These are phyloP conservation scores for Vanessa tameamea DNA, from an alignment of 1,140 invertebrate genomes.

Conservation along the genomic window DNA sequence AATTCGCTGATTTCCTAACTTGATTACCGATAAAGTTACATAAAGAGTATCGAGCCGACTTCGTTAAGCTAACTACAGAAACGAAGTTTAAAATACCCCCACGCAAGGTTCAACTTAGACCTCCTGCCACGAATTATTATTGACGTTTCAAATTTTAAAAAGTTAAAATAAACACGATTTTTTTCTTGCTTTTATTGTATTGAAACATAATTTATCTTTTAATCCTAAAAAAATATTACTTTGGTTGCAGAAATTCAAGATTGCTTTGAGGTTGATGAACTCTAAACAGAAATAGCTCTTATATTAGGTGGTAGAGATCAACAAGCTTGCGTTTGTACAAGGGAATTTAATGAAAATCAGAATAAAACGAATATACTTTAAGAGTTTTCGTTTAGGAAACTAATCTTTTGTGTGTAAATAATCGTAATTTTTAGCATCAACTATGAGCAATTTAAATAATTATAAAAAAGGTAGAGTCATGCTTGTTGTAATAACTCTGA, in stretches of 20 bases:
- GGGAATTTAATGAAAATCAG: slow-evolving; percentile 32
- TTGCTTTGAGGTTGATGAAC: slow-evolving; percentile 65
- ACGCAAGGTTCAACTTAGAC: slow-evolving; percentile 42
- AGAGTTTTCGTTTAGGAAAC: neutral
- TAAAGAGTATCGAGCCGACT: slow-evolving; percentile 32
- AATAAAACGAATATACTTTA: neutral
- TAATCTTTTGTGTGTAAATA: no score
- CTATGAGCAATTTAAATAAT: neutral
- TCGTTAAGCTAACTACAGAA: slow-evolving; percentile 40
- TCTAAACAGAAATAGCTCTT: slow-evolving; percentile 64
- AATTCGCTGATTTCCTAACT: slow-evolving; percentile 34
- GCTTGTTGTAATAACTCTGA: neutral
- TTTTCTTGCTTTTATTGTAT: neutral
- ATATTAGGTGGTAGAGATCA: slow-evolving; percentile 37
- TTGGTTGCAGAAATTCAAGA: slow-evolving; percentile 55
- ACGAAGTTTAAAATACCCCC: slow-evolving; percentile 43
- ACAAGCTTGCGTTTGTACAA: slow-evolving; percentile 30
- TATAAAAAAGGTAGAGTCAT: neutral
- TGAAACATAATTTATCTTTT: neutral
- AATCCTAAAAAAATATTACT: slow-evolving; percentile 25
- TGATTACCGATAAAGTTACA: slow-evolving; percentile 41
- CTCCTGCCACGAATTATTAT: slow-evolving; percentile 49
- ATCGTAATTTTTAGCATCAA: no score
- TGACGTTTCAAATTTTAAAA: slow-evolving; percentile 31
- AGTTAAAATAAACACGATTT: neutral